Percentiles rank a stretch among this genome's conserved stretches.
Evolutionary conservation across 2,888 invertebrate genomes (phyloP).

Genomic region (Drosophila cognata): DNA sequence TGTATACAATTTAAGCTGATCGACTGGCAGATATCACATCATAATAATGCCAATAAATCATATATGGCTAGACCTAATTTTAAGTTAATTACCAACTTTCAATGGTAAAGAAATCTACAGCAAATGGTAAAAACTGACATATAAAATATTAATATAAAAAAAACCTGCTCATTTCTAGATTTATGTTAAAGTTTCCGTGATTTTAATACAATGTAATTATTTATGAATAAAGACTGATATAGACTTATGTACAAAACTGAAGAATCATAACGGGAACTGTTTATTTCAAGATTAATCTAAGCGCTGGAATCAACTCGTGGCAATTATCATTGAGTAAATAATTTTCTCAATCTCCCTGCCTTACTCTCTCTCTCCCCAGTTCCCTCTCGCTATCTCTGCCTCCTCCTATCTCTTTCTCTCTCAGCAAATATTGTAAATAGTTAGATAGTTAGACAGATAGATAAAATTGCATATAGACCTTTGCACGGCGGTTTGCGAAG

Average conservation of each 20-base stretch:
- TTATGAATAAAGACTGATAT: neutral
- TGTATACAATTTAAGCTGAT: neutral
- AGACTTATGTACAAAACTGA: neutral
- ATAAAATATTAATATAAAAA: too few relatives aligned
- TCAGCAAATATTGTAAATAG: neutral
- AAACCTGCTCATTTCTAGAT: neutral
- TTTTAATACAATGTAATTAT: neutral
- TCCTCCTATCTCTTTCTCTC: neutral
- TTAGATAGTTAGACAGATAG: neutral
- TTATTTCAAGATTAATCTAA: neutral
- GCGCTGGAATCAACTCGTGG: neutral
- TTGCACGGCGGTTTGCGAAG: conserved; percentile 16
- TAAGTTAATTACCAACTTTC: neutral
- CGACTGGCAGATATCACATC: neutral
- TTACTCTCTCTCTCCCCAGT: neutral
- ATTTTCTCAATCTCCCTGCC: neutral
- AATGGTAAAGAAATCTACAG: neutral
- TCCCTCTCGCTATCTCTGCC: neutral
- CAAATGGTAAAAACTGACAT: too few relatives aligned
- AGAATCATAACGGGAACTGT: neutral
- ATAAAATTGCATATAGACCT: conserved; percentile 39
- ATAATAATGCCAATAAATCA: neutral
- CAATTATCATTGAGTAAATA: neutral
- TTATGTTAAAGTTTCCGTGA: neutral
- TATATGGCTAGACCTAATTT: neutral